Percentiles rank a stretch among this genome's conserved stretches.
These are phyloP conservation scores for Dreissena polymorpha DNA, from an alignment of 1,140 invertebrate species.

Conservation along the genomic window DNA sequence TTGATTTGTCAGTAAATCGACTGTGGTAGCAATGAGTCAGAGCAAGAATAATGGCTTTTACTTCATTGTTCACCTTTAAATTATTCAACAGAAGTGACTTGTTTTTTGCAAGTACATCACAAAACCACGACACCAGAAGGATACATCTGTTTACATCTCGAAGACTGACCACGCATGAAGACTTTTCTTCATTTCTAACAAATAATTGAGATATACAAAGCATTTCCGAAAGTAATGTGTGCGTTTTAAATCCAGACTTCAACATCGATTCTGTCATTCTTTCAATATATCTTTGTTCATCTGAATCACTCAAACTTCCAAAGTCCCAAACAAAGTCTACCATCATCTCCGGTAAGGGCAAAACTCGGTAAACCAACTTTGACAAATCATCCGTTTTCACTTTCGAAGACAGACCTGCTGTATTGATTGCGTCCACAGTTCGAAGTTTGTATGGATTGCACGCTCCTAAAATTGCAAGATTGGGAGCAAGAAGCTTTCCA, in stretches of 20 bases:
- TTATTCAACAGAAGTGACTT: not conserved
- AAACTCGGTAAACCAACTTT: slow-evolving; percentile 64
- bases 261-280: slow-evolving; percentile 54
- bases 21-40: slow-evolving; percentile 56
- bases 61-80: not conserved
- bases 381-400: slow-evolving; percentile 61
- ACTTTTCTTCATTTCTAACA: slow-evolving; percentile 52
- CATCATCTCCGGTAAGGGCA: slow-evolving; percentile 64
- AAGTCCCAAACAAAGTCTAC: slow-evolving; percentile 70
- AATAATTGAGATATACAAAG: slow-evolving; percentile 60
- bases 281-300: slow-evolving; percentile 61
- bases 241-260: too few relatives aligned
- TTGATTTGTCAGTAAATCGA: slow-evolving; percentile 51
- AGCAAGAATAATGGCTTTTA: slow-evolving; percentile 31
- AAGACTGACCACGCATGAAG: slow-evolving; percentile 62
- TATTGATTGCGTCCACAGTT: slow-evolving; percentile 40
- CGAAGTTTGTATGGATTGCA: slow-evolving; percentile 67
- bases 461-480: slow-evolving; percentile 61
- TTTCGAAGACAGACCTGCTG: slow-evolving; percentile 60
- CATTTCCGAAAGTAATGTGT: slow-evolving; percentile 20
- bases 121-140: slow-evolving; percentile 62
- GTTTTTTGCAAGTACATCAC: slow-evolving; percentile 40
- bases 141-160: slow-evolving; percentile 66
- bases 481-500: slow-evolving; percentile 55
- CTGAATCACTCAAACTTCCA: slow-evolving; percentile 60